Evolutionary conservation across 1,140 invertebrate species (phyloP).

Genomic region (Camponotus vicinus): DNA sequence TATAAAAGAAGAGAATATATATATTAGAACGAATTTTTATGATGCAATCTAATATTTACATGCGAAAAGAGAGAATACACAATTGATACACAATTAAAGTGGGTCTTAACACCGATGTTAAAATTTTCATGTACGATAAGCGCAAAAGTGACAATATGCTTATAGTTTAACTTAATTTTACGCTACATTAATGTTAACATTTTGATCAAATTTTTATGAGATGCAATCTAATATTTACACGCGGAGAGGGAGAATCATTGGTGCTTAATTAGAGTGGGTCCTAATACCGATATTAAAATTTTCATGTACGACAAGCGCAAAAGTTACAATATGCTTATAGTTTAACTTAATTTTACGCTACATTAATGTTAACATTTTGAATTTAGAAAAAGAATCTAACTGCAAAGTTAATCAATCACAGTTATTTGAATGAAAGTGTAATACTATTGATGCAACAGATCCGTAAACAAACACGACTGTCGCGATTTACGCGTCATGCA

Average conservation of each 20-base stretch:
- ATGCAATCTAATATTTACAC: neutral
- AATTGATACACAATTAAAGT: neutral
- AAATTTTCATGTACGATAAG: constrained; percentile 1
- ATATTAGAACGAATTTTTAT: neutral
- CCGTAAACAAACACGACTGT: constrained; percentile 30
- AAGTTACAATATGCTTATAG: neutral
- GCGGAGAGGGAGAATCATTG: neutral
- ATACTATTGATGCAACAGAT: constrained; percentile 28
- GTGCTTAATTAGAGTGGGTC: neutral
- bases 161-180: neutral
- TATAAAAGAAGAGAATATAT: neutral
- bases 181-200: neutral
- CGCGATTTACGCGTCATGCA: constrained; percentile 34
- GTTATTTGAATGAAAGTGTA: neutral
- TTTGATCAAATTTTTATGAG: neutral
- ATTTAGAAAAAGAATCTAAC: neutral
- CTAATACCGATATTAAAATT: neutral
- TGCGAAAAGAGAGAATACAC: neutral
- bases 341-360: neutral
- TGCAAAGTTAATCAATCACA: neutral
- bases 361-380: neutral
- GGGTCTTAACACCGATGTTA: neutral
- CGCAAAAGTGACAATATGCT: neutral
- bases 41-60: neutral
- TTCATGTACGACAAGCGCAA: neutral